These are phyloP conservation scores for Melitaea cinxia DNA, from an alignment of 1,140 invertebrate species.

Conservation along the genomic window DNA sequence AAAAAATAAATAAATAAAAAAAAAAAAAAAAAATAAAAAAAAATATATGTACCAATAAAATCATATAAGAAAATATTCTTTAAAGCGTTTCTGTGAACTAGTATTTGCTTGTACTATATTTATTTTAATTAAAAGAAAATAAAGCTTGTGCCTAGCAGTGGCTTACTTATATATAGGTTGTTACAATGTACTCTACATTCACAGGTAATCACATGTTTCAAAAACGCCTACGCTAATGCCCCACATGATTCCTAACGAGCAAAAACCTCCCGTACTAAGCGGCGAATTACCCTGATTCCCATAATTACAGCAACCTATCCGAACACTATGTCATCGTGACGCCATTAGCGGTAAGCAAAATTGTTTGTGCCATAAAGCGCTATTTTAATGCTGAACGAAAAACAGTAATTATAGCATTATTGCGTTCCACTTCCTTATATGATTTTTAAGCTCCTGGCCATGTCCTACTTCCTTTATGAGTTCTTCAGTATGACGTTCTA, in stretches of 20 bases:
- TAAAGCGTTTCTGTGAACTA: too few species aligned
- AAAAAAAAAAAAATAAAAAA: too few species aligned
- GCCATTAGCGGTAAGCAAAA: conserved; percentile 74
- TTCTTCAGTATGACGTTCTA: not conserved
- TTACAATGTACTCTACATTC: not conserved
- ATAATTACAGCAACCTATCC: conserved; percentile 72
- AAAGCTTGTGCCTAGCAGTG: not conserved
- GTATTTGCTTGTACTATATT: too few species aligned
- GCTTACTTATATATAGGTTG: not conserved
- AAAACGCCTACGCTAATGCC: conserved; percentile 12
- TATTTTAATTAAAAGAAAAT: not conserved
- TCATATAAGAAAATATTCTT: too few species aligned
- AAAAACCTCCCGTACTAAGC: conserved; percentile 70
- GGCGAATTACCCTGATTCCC: conserved; percentile 71
- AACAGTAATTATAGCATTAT: conserved; percentile 39
- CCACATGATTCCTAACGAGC: conserved; percentile 61
- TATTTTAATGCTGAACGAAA: conserved; percentile 35
- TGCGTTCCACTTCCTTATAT: conserved; percentile 16
- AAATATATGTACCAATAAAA: too few species aligned
- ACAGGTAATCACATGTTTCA: not conserved
- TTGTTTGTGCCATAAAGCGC: conserved; percentile 49
- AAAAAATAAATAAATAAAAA: too few species aligned
- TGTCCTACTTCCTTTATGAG: not conserved
- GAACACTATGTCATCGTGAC: conserved; percentile 75
- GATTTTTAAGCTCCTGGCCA: conserved; percentile 2